Evolutionary conservation across 2,888 invertebrate species (phyloP), one percentile per base, ranked within the genome.

Genomic region (Epistrophella euchroma): DNA sequence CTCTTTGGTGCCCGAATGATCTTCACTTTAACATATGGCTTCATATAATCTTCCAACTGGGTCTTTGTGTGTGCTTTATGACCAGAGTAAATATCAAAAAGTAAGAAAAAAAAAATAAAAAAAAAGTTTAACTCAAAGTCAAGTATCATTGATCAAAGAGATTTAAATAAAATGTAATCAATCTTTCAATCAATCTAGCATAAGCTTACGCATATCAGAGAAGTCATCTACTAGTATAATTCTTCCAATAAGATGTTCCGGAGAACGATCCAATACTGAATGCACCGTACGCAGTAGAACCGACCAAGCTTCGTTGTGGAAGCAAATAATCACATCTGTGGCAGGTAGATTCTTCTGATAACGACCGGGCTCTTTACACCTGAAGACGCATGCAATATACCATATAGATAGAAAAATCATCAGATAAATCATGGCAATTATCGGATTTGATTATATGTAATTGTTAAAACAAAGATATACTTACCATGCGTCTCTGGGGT

Each of bases 251-350:
- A 99, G 94, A 89, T 96, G 95, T 13, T 95, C 93, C 0, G 99
- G 99, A 0, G 99, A 98, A 88, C 98, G 94, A 91, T 99, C 98
- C 73, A 99, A 93, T 15, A 99, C 98, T 7, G 98, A 98, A 93
- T 99, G 98, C 1, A 99, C 98, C 0, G 99, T 99, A 71, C 99
- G 94, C 79, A 99, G 93, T 32, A 99, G 94, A 15, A 99, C 98
- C 0, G 98, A 98, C 99, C 99, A 99, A 1, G 99, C 99, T 93
- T 99, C 99, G 93, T 99, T 99, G 94, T 99, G 99, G 93, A 98
- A 98, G 92, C 98, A 98, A 90, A 98, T 97, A 87, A 98, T 96
- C 25, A 98, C 98, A 60, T 98, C 96, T 0, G 98, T 98, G 76
- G 96, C 94, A 0, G 98, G 98, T 72, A 98, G 94, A 88, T 96